phyloP scores from a whole-genome alignment of 2,888 invertebrate genomes.

The Chrysodeixis includens region DNA sequence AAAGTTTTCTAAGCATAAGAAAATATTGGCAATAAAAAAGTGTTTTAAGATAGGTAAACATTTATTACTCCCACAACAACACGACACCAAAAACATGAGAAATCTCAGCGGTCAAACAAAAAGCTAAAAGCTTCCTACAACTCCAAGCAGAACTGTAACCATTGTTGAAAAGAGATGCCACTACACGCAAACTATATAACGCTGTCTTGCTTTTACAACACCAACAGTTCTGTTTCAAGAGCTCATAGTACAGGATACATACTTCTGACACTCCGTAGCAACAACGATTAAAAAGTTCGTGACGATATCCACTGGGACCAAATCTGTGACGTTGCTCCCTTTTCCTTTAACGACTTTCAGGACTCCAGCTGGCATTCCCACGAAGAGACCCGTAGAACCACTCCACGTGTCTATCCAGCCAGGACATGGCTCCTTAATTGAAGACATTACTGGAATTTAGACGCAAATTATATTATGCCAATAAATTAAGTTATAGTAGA shows the following conservation, averaged over 20 bases:
- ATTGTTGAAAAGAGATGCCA: too few relatives aligned
- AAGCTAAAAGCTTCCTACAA: too few relatives aligned
- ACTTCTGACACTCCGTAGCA: conserved; percentile 62
- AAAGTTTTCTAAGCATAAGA: not conserved
- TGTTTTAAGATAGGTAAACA: too few relatives aligned
- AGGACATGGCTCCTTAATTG: conserved; percentile 61
- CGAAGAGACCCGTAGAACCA: conserved; percentile 61
- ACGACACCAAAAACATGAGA: not conserved
- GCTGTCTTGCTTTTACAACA: too few relatives aligned
- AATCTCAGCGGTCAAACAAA: too few relatives aligned
- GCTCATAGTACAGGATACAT: conserved; percentile 8
- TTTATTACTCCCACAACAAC: not conserved
- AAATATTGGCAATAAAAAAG: too few relatives aligned
- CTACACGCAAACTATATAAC: too few relatives aligned
- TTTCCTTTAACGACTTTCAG: conserved; percentile 48
- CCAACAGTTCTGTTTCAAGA: too few relatives aligned
- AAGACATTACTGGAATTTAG: conserved; percentile 59
- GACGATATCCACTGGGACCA: conserved; percentile 66
- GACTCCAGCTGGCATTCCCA: conserved; percentile 56
- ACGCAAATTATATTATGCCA: not conserved
- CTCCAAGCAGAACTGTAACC: too few relatives aligned
- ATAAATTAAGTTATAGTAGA: too few relatives aligned
- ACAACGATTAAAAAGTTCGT: conserved; percentile 62
- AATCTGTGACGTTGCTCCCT: conserved; percentile 56
- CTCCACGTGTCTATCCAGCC: conserved; percentile 69